These are phyloP conservation scores for Notiomystis cincta DNA, from an alignment of 2,113 vertebrate genomes.

Conservation along the genomic window DNA sequence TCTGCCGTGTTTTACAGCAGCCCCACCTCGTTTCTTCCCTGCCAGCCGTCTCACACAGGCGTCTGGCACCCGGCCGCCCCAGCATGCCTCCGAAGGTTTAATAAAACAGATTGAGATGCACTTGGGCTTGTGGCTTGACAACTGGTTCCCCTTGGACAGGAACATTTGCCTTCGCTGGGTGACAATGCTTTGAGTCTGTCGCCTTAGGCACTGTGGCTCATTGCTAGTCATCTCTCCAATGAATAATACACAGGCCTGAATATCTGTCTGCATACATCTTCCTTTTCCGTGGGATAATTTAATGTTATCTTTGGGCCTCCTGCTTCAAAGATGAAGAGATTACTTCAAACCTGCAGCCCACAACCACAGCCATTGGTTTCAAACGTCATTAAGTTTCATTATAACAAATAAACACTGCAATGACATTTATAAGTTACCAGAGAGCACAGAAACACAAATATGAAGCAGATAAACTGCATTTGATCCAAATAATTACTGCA, in stretches of 20 bases:
- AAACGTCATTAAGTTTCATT: constrained; percentile 79
- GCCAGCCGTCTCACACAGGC: not conserved
- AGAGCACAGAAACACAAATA: constrained; percentile 77
- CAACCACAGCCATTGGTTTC: constrained; percentile 67
- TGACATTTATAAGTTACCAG: constrained; percentile 82
- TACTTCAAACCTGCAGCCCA: constrained; percentile 69
- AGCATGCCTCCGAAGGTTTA: not conserved
- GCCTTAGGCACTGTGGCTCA: not conserved
- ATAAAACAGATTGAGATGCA: not conserved
- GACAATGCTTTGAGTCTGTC: constrained; percentile 13
- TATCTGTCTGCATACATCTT: constrained; percentile 53
- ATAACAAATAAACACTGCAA: constrained; percentile 77
- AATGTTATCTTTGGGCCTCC: constrained; percentile 65
- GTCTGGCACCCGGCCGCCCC: not conserved
- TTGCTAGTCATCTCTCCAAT: constrained; percentile 35
- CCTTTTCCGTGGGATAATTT: constrained; percentile 63
- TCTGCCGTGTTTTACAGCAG: not conserved
- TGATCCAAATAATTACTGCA: constrained; percentile 82
- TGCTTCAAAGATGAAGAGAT: constrained; percentile 74
- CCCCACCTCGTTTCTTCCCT: not conserved
- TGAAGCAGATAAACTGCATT: constrained; percentile 80
- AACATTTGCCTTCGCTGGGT: constrained; percentile 14
- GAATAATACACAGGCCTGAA: not conserved
- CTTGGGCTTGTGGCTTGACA: not conserved
- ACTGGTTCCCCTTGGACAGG: not conserved